These are phyloP conservation scores for Agonopterix arenella DNA, from an alignment of 2,888 invertebrate genomes.

Conservation along the genomic window DNA sequence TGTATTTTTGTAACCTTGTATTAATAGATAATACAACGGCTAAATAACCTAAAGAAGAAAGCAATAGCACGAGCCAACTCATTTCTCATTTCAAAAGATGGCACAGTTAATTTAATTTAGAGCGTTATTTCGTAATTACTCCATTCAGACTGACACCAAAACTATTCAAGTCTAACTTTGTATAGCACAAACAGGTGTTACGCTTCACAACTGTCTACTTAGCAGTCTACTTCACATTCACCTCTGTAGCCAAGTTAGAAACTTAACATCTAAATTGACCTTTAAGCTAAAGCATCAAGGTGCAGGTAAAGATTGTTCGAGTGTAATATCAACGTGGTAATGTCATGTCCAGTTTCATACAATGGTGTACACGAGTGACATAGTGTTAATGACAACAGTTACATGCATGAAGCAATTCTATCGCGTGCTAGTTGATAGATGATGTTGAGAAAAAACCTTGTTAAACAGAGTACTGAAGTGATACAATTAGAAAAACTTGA, in stretches of 20 bases:
- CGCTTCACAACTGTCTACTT: constrained; percentile 21
- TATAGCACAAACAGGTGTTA: constrained; percentile 29
- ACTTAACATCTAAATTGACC: constrained; percentile 5
- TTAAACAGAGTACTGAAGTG: constrained; percentile 1
- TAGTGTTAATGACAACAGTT: constrained; percentile 7
- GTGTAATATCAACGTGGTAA: constrained; percentile 5
- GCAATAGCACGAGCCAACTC: too few relatives aligned
- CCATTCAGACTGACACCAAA: constrained; percentile 12
- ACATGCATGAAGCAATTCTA: constrained; percentile 18
- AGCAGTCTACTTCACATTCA: constrained; percentile 4
- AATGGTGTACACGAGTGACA: constrained; percentile 10
- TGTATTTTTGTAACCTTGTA: too few relatives aligned
- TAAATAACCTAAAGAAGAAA: too few relatives aligned
- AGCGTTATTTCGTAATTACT: constrained; percentile 12
- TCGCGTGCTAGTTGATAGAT: constrained; percentile 17
- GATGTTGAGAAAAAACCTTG: constrained; percentile 1
- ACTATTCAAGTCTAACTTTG: constrained; percentile 14
- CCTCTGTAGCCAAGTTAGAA: not conserved
- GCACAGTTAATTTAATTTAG: constrained; percentile 8
- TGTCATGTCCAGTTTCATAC: constrained; percentile 10
- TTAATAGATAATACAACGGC: too few relatives aligned
- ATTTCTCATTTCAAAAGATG: constrained; percentile 5
- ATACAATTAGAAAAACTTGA: constrained; percentile 1
- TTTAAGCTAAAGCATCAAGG: constrained; percentile 3
- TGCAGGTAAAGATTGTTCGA: constrained; percentile 2